A percentile compares a stretch with the other conserved stretches of the same genome.
These are phyloP conservation scores for Erpetoichthys calabaricus DNA, from an alignment of 2,797 vertebrate genomes.

Conservation along the genomic window DNA sequence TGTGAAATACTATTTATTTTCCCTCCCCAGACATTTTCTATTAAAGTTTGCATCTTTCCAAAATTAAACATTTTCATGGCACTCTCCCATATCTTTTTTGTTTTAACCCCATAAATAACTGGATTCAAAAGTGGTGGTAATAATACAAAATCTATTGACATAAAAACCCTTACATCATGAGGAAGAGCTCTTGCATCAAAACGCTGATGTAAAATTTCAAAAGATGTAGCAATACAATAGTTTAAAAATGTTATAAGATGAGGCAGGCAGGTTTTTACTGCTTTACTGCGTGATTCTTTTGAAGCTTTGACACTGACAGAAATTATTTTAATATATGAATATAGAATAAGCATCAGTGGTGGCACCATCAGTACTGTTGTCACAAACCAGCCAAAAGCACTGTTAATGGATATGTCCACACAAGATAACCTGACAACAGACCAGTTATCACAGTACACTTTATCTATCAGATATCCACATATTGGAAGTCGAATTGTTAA, in stretches of 20 bases:
- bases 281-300: slow-evolving; percentile 1
- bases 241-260: background rate
- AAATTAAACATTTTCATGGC: background rate
- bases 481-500: slow-evolving; percentile 2
- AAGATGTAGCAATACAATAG: background rate
- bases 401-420: background rate
- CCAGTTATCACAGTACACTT: slow-evolving; percentile 6
- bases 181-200: background rate
- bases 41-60: too few relatives aligned
- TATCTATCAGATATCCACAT: slow-evolving; percentile 1
- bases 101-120: slow-evolving; percentile 1
- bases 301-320: background rate
- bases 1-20: too few relatives aligned
- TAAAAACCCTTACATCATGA: background rate
- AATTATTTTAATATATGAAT: background rate
- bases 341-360: background rate
- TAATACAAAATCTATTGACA: slow-evolving; percentile 1
- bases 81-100: background rate
- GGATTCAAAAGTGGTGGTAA: slow-evolving; percentile 1
- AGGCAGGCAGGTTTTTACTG: background rate
- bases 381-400: background rate
- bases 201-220: background rate
- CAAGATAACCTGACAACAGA: slow-evolving; percentile 4
- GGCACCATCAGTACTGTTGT: background rate
- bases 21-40: too few relatives aligned